Conservation (phyloP, 2,113 vertebrate genomes). For the Elachura formosa region DNA sequence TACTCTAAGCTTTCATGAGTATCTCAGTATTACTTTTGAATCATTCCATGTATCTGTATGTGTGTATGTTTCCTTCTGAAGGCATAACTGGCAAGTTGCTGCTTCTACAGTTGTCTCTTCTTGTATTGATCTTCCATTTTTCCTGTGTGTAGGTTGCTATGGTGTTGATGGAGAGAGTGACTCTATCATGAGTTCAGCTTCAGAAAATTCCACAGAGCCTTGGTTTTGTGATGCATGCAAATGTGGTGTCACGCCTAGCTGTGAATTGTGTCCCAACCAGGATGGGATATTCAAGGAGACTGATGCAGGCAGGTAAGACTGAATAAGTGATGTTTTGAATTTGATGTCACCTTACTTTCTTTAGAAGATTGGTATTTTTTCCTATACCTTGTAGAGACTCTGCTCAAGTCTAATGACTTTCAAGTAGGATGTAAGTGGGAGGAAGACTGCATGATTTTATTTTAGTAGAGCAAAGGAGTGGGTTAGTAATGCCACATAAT, state of each 20-base stretch:
- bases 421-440: neutral
- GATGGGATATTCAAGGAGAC: constrained; percentile 99
- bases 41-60: neutral
- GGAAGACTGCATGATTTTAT: neutral
- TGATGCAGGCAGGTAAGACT: constrained; percentile 90
- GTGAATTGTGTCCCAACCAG: constrained; percentile 95
- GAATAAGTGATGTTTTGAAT: neutral
- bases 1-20: neutral
- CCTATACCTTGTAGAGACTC: neutral
- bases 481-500: neutral
- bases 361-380: neutral
- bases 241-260: constrained; percentile 92
- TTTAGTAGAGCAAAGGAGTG: neutral
- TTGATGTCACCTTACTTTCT: neutral
- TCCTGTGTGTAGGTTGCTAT: constrained; percentile 83
- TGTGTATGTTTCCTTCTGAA: neutral
- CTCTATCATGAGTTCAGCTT: constrained; percentile 98
- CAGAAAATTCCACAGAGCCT: constrained; percentile 97
- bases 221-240: constrained; percentile 99
- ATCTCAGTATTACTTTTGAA: neutral
- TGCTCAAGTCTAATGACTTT: neutral
- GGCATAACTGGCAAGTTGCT: neutral
- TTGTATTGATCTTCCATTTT: neutral
- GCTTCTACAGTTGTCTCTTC: neutral
- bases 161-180: constrained; percentile 98